Evolutionary conservation across 1,140 invertebrate genomes (phyloP), one percentile per base, ranked within the genome.

Genomic region (Saccostrea cuccullata): DNA sequence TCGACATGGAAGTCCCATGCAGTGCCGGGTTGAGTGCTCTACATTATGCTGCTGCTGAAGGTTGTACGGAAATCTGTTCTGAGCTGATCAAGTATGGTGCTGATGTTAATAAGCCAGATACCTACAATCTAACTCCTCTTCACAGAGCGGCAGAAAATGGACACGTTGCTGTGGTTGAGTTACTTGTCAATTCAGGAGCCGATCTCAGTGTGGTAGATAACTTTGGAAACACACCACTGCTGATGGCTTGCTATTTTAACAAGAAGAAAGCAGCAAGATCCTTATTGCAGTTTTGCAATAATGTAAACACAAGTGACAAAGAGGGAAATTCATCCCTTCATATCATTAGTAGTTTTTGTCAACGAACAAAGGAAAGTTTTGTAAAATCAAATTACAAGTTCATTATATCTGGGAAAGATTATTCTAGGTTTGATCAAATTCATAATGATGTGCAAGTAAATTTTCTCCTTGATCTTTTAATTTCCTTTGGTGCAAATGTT

Each of bases 71-170:
- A 30, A 77, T 77, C 12, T 77, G 70, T 17, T 77, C 23, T 30
- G 30, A 77, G 11, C 26, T 77, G 15, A 77, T 77, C 15, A 77
- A 77, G 26, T 36, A 77, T 77, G 70, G 70, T 30, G 70, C 70
- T 30, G 15, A 77, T 77, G 70, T 77, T 12, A 77, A 77, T 36
- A 30, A 26, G 23, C 23, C 13, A 13, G 70, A 77, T 30, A 36
- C 70, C 15, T 17, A 77, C 11, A 30, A 26, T 77, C 26, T 23
- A 26, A 77, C 70, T 77, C 70, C 70, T 77, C 70, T 77, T 30
- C 70, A 77, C 70, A 77, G 70, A 36, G 70, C 70, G 0, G 70
- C 70, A 15, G 70, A 77, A 77, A 77, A 77, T 77, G 70, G 70
- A 77, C 70, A 77, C 0, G 12, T 9, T 5, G 26, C 23, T 30